Base-by-base conservation (phyloP, 2,113 vertebrate species). In the Sinocyclocheilus rhinocerous region DNA sequence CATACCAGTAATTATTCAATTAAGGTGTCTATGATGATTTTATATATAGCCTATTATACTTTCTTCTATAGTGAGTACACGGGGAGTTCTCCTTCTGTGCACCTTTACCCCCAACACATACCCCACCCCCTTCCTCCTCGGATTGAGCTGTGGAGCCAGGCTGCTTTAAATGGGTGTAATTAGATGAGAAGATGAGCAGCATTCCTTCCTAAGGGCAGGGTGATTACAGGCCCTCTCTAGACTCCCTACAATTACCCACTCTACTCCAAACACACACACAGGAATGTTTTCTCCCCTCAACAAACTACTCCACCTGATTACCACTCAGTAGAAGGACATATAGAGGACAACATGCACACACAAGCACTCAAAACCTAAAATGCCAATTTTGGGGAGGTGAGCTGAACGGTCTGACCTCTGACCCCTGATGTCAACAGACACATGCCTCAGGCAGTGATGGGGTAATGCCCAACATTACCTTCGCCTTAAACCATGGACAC, bases 211-310 rank as follows among this genome's bases (percentile, higher is more conserved):
- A 93, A 95, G 92, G 90, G 93, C 91, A 92, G 94, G 86, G 94
- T 99, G 98, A 99, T 97, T 96, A 98, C 95, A 96, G 96, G 95
- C 95, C 96, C 93, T 89, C 92, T 95, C 93, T 67, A 87, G 90
- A 80, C 88, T 91, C 96, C 93, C 92, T 95, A 92, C 98, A 98
- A 99, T 99, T 98, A 97, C 94, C 96, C 94, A 95, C 94, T 96
- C 93, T 92, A 75, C 39, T 77, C 76, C 57, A 88, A 89, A 89
- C 76, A 88, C 65, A 85, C 84, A 88, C 67, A 76, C 65, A 86
- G 86, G 87, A 84, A 33, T 80, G 45, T 78, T 63, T 75, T 72
- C 84, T 75, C 67, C 69, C 76, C 55, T 87, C 80, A 55, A 88
- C 87, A 83, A 87, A 84, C 76, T 79, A 87, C 89, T 86, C 75